Conservation (phyloP, 2,888 invertebrate species). For the Catocala nupta region DNA sequence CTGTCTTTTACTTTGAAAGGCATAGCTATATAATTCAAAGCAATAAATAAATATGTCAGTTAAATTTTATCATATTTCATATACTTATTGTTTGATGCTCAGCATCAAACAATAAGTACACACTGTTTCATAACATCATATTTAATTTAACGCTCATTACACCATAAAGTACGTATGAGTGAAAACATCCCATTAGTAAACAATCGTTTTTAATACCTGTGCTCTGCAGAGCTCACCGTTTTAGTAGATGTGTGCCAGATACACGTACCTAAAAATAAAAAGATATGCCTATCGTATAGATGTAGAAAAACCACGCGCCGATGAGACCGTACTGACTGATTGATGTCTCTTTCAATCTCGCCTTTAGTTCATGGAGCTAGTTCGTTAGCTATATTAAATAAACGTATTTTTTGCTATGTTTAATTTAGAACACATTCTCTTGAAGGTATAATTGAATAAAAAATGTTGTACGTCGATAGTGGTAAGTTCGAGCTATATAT, state of each 20-base stretch:
- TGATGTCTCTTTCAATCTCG: slow-evolving; percentile 9
- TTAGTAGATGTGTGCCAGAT: slow-evolving; percentile 23
- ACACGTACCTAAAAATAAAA: slow-evolving; percentile 13
- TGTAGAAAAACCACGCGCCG: slow-evolving; percentile 9
- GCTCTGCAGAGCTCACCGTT: slow-evolving; percentile 19
- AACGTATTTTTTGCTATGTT: neutral
- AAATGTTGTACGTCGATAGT: too few species aligned
- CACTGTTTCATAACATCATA: too few species aligned
- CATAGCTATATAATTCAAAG: too few species aligned
- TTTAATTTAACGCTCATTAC: neutral
- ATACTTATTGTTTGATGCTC: too few species aligned
- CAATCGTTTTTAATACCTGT: slow-evolving; percentile 11
- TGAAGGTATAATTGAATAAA: too few species aligned
- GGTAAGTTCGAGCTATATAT: too few species aligned
- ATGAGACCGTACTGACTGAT: slow-evolving; percentile 13
- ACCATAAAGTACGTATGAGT: neutral
- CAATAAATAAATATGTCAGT: too few species aligned
- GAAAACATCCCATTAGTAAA: slow-evolving; percentile 16
- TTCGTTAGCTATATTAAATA: slow-evolving; percentile 20
- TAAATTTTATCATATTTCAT: too few species aligned
- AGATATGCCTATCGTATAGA: slow-evolving; percentile 8
- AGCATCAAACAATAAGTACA: too few species aligned
- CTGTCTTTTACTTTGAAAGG: too few species aligned
- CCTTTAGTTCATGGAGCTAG: slow-evolving; percentile 6
- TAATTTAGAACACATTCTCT: neutral